Evolutionary conservation across 1,140 invertebrate species (phyloP), one percentile per base, ranked within the genome.

Genomic region (Drosophila tani): DNA sequence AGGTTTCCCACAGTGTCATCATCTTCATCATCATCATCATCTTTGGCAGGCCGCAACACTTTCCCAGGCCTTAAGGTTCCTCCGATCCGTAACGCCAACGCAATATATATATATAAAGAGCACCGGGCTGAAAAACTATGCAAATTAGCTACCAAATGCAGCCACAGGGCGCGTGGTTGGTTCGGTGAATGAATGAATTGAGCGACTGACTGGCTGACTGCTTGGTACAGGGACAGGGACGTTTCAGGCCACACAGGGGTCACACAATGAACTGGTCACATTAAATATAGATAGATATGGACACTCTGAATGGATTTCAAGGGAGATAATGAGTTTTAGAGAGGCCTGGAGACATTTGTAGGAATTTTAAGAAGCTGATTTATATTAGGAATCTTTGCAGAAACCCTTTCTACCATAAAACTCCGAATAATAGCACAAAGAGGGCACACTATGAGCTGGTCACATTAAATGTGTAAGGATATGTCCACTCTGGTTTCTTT

Each of bases 1-100:
- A 87, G 85, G 84, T 88, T 88, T 88, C 84, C 84, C 84, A 88
- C 84, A 88, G 84, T 90, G 74, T 84, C 81, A 84, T 88, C 83
- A 83, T 67, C 62, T 14, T 41, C 41, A 50, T 49, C 64, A 56
- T 75, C 63, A 66, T 51, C 57, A 67, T 73, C 78, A 46, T 47
- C 59, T 46, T 45, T 46, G 50, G 51, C 69, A 56, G 65, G 69
- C 79, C 70, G 60, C 75, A 82, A 79, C 81, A 81, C 77, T 85
- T 88, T 88, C 84, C 84, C 84, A 88, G 70, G 80, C 77, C 64
- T 63, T 60, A 86, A 58, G 82, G 55, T 82, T 70, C 77, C 81
- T 50, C 50, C 63, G 67, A 50, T 45, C 64, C 67, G 63, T 49
- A 73, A 83, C 84, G 74, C 84, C 84, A 90, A 88, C 85, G 84